Evolutionary conservation across 2,113 vertebrate species (phyloP).

Genomic region (Corythaeola cristata): DNA sequence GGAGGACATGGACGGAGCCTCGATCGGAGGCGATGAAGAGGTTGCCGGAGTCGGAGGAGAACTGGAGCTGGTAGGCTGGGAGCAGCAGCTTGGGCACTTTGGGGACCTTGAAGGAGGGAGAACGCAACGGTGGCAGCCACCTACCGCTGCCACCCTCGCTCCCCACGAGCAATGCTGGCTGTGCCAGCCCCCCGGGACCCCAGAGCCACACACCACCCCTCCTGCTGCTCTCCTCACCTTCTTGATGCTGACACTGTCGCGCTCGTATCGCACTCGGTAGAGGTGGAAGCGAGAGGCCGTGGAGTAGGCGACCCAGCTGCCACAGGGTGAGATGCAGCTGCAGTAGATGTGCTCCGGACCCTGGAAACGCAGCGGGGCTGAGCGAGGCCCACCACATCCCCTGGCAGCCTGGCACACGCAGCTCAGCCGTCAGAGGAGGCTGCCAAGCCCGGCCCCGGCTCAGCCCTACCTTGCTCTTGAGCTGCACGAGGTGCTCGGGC

Average conservation of each 20-base stretch:
- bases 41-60: constrained; percentile 83
- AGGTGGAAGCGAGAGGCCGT: constrained; percentile 83
- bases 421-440: neutral
- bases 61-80: constrained; percentile 85
- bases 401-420: fast-evolving
- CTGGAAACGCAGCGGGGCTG: constrained; percentile 40
- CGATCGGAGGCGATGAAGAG: constrained; percentile 82
- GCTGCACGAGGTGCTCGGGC: constrained; percentile 89
- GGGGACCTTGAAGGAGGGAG: constrained; percentile 75
- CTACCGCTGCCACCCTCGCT: fast-evolving
- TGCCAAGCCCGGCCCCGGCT: neutral
- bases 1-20: constrained; percentile 78
- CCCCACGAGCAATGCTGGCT: fast-evolving
- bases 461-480: constrained; percentile 89
- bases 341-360: constrained; percentile 89
- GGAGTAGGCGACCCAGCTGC: constrained; percentile 87
- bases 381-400: fast-evolving
- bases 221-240: constrained; percentile 75
- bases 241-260: constrained; percentile 74
- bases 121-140: neutral
- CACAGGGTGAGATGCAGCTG: constrained; percentile 88
- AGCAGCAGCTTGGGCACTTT: constrained; percentile 79
- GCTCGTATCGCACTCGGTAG: constrained; percentile 75
- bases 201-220: neutral
- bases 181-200: neutral